A percentile compares a stretch with the other conserved stretches of the same genome.
Conservation (phyloP, 1,140 invertebrate genomes). For the Pomphorhynchus laevis region DNA sequence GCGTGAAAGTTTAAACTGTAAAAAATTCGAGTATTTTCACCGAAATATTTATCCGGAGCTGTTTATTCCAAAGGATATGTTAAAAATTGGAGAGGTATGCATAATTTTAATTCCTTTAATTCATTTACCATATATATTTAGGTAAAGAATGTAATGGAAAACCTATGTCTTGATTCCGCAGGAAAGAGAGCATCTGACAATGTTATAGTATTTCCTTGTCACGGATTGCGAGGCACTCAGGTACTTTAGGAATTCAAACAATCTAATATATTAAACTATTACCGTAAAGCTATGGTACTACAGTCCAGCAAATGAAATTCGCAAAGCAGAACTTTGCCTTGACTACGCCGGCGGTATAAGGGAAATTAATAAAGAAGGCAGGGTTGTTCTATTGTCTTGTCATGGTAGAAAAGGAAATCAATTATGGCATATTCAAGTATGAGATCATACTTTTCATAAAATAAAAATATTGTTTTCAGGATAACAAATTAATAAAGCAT, state of each 20-base stretch:
- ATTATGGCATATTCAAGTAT: slow-evolving; percentile 31
- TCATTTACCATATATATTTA: slow-evolving; percentile 18
- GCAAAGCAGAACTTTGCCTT: slow-evolving; percentile 68
- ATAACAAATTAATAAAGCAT: slow-evolving; percentile 5
- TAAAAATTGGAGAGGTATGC: slow-evolving; percentile 24
- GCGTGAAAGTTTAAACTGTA: slow-evolving; percentile 38
- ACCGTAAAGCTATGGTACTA: not conserved
- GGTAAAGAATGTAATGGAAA: slow-evolving; percentile 14
- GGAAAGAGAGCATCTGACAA: slow-evolving; percentile 14
- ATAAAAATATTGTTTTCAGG: slow-evolving; percentile 3
- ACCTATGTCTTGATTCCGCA: slow-evolving; percentile 13
- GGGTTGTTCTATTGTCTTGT: slow-evolving; percentile 57
- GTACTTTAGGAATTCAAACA: slow-evolving; percentile 22
- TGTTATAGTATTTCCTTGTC: slow-evolving; percentile 9
- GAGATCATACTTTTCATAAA: not conserved
- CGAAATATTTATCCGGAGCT: slow-evolving; percentile 45
- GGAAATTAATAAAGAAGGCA: slow-evolving; percentile 12
- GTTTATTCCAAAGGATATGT: slow-evolving; percentile 6
- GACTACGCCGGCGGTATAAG: slow-evolving; percentile 51
- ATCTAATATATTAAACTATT: not conserved
- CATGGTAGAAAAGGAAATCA: slow-evolving; percentile 55
- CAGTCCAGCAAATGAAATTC: slow-evolving; percentile 31
- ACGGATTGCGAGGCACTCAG: slow-evolving; percentile 9
- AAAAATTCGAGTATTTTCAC: slow-evolving; percentile 82
- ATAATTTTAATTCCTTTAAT: slow-evolving; percentile 5